A percentile compares a stretch with the other conserved stretches of the same genome.
These are phyloP conservation scores for Bagarius yarrelli DNA, from an alignment of 2,113 vertebrate species.

Conservation along the genomic window DNA sequence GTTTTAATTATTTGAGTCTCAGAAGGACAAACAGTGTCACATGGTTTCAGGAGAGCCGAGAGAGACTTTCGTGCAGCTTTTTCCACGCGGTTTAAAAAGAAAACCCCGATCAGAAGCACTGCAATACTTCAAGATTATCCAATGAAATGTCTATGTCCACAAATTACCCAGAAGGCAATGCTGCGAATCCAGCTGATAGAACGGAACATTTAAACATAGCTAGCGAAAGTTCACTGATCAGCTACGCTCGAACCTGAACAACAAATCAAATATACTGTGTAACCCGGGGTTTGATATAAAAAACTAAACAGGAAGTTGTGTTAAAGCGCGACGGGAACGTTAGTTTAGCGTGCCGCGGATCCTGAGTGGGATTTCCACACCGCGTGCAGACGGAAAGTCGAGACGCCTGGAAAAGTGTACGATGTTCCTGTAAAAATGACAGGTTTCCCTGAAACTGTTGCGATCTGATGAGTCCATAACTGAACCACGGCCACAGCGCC, in stretches of 20 bases:
- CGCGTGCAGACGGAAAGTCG: neutral
- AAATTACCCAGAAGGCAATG: neutral
- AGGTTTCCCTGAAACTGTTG: slow-evolving; percentile 12
- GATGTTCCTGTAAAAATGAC: slow-evolving; percentile 32
- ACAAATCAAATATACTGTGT: neutral
- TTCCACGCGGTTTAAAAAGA: neutral
- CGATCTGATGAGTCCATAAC: slow-evolving; percentile 5
- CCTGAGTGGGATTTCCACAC: neutral
- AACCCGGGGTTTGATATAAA: neutral
- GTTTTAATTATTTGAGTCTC: slow-evolving; percentile 65
- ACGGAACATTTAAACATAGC: neutral
- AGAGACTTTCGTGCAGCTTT: slow-evolving; percentile 2
- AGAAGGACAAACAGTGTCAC: slow-evolving; percentile 26
- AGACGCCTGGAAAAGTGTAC: neutral
- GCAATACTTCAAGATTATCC: neutral
- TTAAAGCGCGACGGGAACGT: neutral
- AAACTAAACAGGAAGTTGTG: neutral
- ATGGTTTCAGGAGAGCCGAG: slow-evolving; percentile 26
- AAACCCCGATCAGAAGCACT: neutral
- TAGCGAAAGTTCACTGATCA: neutral
- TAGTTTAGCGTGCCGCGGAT: neutral
- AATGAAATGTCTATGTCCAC: neutral
- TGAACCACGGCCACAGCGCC: slow-evolving; percentile 15
- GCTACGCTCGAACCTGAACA: neutral
- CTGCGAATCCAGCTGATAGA: neutral